Evolutionary conservation across 2,113 vertebrate species (phyloP), one percentile per base, ranked within the genome.

Genomic region (Lepidothrix coronata): DNA sequence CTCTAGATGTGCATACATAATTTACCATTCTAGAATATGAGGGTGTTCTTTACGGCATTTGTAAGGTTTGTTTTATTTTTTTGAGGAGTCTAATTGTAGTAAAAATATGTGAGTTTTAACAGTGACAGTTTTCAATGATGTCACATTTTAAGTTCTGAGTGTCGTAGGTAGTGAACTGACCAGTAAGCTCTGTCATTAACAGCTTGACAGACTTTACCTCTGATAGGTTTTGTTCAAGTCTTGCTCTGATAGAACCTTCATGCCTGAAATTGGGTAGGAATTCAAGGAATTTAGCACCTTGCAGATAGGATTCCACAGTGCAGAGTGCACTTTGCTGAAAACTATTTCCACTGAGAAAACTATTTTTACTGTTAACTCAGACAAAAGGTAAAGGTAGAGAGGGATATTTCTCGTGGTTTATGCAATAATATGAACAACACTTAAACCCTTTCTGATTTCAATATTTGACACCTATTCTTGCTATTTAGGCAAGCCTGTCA

Each of bases 401-500:
- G 87, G 59, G 74, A 35, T 89, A 28, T 94, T 96, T 88, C 94
- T 95, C 37, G 72, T 59, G 44, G 67, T 97, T 97, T 93, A 21
- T 96, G 84, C 91, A 92, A 95, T 94, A 57, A 92, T 92, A 44
- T 78, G 96, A 85, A 55, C 88, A 89, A 95, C 96, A 88, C 73
- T 81, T 90, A 95, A 96, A 91, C 62, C 63, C 54, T 94, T 96
- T 74, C 84, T 94, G 85, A 92, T 91, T 95, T 95, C 48, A 73
- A 59, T 82, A 52, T 97, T 96, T 97, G 96, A 95, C 87, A 82
- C 94, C 10, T 96, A 93, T 97, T 88, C 94, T 97, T 97, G 73
- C 97, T 88, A 98, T 98, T 97, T 97, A 99, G 99, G 98, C 98
- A 96, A 98, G 98, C 91, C 96, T 99, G 75, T 98, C 98, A 92